phyloP scores from a whole-genome alignment of 1,140 invertebrate species.

The Aphis craccivora region DNA sequence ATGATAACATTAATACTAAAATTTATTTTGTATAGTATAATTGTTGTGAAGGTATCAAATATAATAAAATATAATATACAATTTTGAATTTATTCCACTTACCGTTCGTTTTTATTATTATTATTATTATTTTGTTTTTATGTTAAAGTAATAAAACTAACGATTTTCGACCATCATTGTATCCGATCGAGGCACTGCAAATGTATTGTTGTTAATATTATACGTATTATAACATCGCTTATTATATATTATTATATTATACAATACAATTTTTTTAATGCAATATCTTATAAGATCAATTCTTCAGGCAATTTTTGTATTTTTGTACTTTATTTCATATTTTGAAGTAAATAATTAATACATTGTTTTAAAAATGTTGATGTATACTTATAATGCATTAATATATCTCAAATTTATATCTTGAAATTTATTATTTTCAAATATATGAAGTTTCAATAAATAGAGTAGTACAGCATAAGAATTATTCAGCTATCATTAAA shows the following conservation, averaged over 20 bases:
- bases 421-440: background rate
- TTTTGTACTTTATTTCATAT: background rate
- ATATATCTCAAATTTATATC: background rate
- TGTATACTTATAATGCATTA: background rate
- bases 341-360: background rate
- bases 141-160: background rate
- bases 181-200: background rate
- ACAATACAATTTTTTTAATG: background rate
- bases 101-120: background rate
- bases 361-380: background rate
- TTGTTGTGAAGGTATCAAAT: background rate
- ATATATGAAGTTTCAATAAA: background rate
- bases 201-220: background rate
- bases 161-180: background rate
- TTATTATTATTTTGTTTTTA: background rate
- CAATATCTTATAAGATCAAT: background rate
- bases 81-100: background rate
- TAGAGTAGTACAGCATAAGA: background rate
- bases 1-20: background rate
- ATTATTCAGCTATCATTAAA: background rate
- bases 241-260: background rate
- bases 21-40: background rate
- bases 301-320: background rate
- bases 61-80: background rate
- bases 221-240: background rate